Percentiles rank a stretch among this genome's conserved stretches.
These are phyloP conservation scores for Invenusta paracnida DNA, from an alignment of 2,888 invertebrate species.

Conservation along the genomic window DNA sequence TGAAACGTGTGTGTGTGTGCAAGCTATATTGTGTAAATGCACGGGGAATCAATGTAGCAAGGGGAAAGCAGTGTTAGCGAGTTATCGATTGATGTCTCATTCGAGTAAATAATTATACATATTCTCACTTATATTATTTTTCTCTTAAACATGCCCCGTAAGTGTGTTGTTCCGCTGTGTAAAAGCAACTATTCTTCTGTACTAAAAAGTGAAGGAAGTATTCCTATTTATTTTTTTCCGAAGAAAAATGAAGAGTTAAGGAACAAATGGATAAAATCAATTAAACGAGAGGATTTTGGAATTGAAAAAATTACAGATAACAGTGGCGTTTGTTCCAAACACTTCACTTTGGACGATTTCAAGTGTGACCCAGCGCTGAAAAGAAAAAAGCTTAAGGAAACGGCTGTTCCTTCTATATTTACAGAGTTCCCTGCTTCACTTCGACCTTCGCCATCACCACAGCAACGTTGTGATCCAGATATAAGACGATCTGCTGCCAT, in stretches of 20 bases:
- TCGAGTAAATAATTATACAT: slow-evolving; percentile 29
- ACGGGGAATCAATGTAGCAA: slow-evolving; percentile 31
- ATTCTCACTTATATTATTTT: slow-evolving; percentile 29
- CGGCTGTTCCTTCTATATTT: slow-evolving; percentile 24
- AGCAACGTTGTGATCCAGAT: slow-evolving; percentile 28
- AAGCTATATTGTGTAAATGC: slow-evolving; percentile 29
- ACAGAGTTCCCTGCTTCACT: slow-evolving; percentile 31
- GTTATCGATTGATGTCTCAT: slow-evolving; percentile 29
- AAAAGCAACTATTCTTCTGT: slow-evolving; percentile 34
- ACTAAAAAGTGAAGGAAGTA: slow-evolving; percentile 20
- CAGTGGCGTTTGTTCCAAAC: slow-evolving; percentile 21
- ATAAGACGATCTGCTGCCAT: slow-evolving; percentile 30
- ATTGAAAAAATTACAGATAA: slow-evolving; percentile 30
- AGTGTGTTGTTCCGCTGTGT: slow-evolving; percentile 32
- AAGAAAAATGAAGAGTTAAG: slow-evolving; percentile 30
- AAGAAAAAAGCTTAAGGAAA: slow-evolving; percentile 30
- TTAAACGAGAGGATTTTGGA: slow-evolving; percentile 27
- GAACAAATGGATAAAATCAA: slow-evolving; percentile 16
- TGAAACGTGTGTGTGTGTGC: slow-evolving; percentile 29
- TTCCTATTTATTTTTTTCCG: slow-evolving; percentile 33
- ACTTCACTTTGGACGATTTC: slow-evolving; percentile 27
- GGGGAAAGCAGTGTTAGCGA: not conserved
- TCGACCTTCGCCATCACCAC: slow-evolving; percentile 28
- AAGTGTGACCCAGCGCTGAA: slow-evolving; percentile 21
- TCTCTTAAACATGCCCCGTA: slow-evolving; percentile 31